Evolutionary conservation across 1,140 invertebrate genomes (phyloP), one percentile per base, ranked within the genome.

Genomic region (Phymorhynchus buccinoides): DNA sequence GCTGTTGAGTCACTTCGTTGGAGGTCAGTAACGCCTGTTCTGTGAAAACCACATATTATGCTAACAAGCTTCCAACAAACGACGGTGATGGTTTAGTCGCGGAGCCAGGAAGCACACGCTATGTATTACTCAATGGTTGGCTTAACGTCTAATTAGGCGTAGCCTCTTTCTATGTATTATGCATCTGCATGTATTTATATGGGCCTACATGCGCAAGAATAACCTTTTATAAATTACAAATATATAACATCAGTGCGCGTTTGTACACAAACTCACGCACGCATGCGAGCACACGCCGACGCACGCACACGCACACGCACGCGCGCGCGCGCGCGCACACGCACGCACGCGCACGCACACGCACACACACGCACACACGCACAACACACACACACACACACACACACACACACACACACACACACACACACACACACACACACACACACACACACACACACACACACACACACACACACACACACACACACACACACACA

Each of bases 401-500:
- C 12, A 56, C 52, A 56, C 12, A 7, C 66, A 27, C 66, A 27
- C 66, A 56, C 52, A 56, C 12, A 56, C 52, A 56, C 32, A 71
- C 32, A 71, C 32, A 71, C 66, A 71, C 32, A n/a, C 73, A 32
- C 75, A 73, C 68, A 35, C 30, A 37, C 68, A 37, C 68, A 6
- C 68, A 37, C 35, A 1, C 68, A 73, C 68, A 37, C 30, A 73
- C 30, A 73, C 68, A 73, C 68, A 73, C 30, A 35, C 30, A 73
- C 68, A 35, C 68, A 35, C n/a, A 9, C 30, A 73, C 68, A 73
- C 68, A 73, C 68, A 73, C 68, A 73, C 68, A 73, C 68, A 73
- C 30, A 73, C 68, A 73, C 68, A 73, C 68, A 73, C 62, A 66
- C 62, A 66, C 62, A 66, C 62, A 66, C 62, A 66, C 62, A 66